phyloP scores from a whole-genome alignment of 2,113 vertebrate genomes.

The Brienomyrus brachyistius region DNA sequence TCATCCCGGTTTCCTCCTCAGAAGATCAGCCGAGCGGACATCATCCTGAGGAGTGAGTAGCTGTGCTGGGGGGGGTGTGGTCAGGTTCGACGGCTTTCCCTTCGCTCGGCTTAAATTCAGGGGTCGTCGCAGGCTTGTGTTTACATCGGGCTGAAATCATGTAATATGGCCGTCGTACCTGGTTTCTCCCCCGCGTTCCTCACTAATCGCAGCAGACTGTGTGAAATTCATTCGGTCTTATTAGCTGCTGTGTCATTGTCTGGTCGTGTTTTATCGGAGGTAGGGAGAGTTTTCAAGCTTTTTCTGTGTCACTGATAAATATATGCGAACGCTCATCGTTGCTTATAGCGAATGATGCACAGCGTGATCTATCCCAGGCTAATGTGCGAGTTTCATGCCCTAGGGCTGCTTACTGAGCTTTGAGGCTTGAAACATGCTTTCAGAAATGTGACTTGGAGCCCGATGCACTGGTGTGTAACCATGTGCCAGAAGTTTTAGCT shows the following conservation, averaged over 20 bases:
- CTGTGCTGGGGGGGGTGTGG: neutral
- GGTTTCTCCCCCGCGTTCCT: neutral
- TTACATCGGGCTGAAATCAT: neutral
- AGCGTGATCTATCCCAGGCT: neutral
- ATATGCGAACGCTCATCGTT: neutral
- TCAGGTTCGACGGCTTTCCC: neutral
- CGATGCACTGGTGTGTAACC: neutral
- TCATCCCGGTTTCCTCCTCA: constrained; percentile 35
- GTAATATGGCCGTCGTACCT: neutral
- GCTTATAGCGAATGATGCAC: neutral
- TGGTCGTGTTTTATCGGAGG: neutral
- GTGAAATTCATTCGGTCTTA: neutral
- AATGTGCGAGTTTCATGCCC: neutral
- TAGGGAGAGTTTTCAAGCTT: neutral
- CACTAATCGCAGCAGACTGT: neutral
- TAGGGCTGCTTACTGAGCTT: neutral
- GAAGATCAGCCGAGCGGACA: constrained; percentile 51
- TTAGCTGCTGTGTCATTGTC: neutral
- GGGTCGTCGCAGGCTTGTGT: neutral
- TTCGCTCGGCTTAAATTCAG: neutral
- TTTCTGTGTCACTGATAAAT: neutral
- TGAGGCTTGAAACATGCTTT: neutral
- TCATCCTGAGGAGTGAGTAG: constrained; percentile 61
- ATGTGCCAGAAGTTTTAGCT: neutral
- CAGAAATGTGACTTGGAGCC: neutral